These are phyloP conservation scores for Chlamydotis undulata DNA, from an alignment of 2,113 vertebrate genomes.

Conservation along the genomic window DNA sequence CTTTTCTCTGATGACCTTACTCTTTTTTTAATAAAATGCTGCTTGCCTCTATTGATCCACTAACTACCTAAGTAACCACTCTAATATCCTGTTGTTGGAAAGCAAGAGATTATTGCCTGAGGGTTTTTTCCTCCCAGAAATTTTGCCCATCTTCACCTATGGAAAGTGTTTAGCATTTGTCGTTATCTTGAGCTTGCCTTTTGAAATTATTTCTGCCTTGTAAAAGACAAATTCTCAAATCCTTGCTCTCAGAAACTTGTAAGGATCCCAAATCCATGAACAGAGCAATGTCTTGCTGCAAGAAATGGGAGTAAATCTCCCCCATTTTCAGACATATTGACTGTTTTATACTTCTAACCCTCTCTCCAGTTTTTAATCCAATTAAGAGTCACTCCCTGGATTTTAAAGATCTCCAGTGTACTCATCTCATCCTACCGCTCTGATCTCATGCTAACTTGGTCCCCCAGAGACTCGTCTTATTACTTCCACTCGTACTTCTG, in stretches of 20 bases:
- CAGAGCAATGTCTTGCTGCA: background rate
- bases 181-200: background rate
- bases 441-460: background rate
- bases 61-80: background rate
- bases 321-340: background rate
- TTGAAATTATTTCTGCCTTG: slow-evolving; percentile 19
- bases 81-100: background rate
- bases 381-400: background rate
- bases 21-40: background rate
- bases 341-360: background rate
- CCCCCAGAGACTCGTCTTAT: background rate
- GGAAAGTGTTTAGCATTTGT: background rate
- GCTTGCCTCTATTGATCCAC: background rate
- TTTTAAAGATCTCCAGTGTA: background rate
- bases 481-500: background rate
- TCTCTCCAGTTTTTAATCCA: background rate
- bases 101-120: background rate
- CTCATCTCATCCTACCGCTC: background rate
- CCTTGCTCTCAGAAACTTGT: background rate
- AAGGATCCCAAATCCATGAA: background rate
- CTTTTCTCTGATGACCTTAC: background rate
- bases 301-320: background rate
- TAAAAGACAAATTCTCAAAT: slow-evolving; percentile 27
- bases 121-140: background rate
- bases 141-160: background rate